Base-by-base conservation (phyloP, 2,113 vertebrate species). In the Nettapus auritus region DNA sequence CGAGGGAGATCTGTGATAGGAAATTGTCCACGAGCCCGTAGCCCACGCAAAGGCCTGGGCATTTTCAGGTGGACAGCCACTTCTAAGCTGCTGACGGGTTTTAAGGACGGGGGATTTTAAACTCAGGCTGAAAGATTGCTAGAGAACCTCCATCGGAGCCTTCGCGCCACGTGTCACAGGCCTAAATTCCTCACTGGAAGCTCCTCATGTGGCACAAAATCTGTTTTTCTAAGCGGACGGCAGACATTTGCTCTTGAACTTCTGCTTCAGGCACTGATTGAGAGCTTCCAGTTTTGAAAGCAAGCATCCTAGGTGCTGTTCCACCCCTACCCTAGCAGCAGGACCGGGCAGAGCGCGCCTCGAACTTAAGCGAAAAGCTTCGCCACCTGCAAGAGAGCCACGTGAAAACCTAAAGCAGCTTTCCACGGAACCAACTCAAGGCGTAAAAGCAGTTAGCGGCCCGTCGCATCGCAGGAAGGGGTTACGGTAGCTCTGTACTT, bases 1-100 rank as follows among this genome's bases (percentile, higher is more conserved):
- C 8, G 5, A 75, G 53, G 56, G 62, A 85, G 25, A 81, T 13
- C 11, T 0, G 1, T 60, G 67, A 73, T 0, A 1, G 1, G 7
- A n/a, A 86, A 75, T 26, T 8, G 3, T 40, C 40, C 44, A 5
- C 48, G 34, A 42, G 62, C 26, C 56, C 1, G 0, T 6, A 59
- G 9, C 73, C 42, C 34, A 56, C 6, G 26, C 31, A 80, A 17
- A 16, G 77, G 8, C 31, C 34, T 50, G 64, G 52, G 53, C 9
- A 23, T 5, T 13, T 3, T 8, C 23, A 42, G 42, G 42, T 42
- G 31, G 50, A 22, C 4, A 3, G 22, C 13, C 31, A 21, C 38
- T 44, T 64, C 56, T 74, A 80, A 56, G 29, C 11, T 23, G 40
- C 59, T 88, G 68, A 38, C 48, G 48, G 52, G 11, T 75, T 86